Percentiles rank a stretch among this genome's conserved stretches.
phyloP scores from a whole-genome alignment of 2,797 vertebrate species.

The Leptoclinus maculatus region DNA sequence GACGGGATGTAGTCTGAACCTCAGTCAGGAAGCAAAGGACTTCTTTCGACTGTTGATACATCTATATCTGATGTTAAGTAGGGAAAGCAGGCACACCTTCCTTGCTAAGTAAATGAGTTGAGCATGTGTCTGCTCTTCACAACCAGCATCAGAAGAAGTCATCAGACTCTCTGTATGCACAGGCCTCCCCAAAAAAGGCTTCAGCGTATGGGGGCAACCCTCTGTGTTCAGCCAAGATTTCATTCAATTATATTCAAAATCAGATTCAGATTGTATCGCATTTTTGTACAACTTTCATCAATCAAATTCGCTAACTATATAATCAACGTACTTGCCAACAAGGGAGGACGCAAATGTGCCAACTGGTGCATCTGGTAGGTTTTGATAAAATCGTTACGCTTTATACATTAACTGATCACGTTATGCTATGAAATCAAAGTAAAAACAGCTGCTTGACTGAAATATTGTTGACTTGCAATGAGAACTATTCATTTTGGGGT shows the following conservation, averaged over 20 bases:
- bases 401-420: background rate
- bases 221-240: background rate
- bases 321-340: background rate
- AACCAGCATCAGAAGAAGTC: background rate
- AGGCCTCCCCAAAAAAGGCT: too few relatives aligned
- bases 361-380: background rate
- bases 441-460: background rate
- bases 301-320: background rate
- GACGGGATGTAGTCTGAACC: background rate
- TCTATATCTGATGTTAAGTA: background rate
- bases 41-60: background rate
- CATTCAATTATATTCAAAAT: background rate
- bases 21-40: background rate
- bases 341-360: background rate
- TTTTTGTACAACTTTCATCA: background rate
- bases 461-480: too few relatives aligned
- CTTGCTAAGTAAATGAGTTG: background rate
- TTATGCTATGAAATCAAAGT: background rate
- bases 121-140: background rate
- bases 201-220: background rate
- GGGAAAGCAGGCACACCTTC: background rate
- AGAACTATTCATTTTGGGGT: background rate
- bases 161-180: background rate
- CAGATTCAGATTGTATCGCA: background rate
- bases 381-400: background rate